Percentiles rank a stretch among this genome's conserved stretches.
Evolutionary conservation across 2,113 vertebrate species (phyloP).

Genomic region (Callospermophilus lateralis): DNA sequence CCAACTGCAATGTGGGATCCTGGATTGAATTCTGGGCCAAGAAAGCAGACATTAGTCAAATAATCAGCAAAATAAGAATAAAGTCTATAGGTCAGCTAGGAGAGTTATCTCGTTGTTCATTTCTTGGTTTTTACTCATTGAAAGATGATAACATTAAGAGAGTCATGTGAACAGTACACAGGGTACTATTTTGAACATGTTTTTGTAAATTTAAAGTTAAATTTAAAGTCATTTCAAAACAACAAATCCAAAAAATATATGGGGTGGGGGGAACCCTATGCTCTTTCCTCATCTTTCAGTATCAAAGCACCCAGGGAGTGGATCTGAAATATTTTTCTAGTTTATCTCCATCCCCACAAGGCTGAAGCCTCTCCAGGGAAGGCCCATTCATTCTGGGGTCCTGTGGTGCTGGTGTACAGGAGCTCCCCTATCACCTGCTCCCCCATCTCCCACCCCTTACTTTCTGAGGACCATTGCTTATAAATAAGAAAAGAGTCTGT

Average conservation of each 20-base stretch:
- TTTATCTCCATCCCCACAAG: background rate
- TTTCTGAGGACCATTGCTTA: background rate
- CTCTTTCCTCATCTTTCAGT: background rate
- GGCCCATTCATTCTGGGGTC: background rate
- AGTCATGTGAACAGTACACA: background rate
- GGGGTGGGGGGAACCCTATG: background rate
- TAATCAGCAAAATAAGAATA: background rate
- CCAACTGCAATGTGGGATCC: background rate
- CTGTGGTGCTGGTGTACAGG: background rate
- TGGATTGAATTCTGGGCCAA: background rate
- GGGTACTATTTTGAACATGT: background rate
- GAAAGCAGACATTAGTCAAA: background rate
- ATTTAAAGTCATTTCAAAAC: background rate
- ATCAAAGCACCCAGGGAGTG: background rate
- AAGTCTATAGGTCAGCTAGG: background rate
- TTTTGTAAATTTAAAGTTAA: background rate
- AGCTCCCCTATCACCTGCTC: background rate
- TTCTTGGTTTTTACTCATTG: background rate
- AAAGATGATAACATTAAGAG: background rate
- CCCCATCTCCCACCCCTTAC: background rate
- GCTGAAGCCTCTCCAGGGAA: background rate
- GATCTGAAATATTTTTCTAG: background rate
- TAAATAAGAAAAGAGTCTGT: background rate
- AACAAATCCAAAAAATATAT: background rate
- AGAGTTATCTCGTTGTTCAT: no score